Conservation (phyloP, 2,888 invertebrate genomes). For the Neoascia interrupta region DNA sequence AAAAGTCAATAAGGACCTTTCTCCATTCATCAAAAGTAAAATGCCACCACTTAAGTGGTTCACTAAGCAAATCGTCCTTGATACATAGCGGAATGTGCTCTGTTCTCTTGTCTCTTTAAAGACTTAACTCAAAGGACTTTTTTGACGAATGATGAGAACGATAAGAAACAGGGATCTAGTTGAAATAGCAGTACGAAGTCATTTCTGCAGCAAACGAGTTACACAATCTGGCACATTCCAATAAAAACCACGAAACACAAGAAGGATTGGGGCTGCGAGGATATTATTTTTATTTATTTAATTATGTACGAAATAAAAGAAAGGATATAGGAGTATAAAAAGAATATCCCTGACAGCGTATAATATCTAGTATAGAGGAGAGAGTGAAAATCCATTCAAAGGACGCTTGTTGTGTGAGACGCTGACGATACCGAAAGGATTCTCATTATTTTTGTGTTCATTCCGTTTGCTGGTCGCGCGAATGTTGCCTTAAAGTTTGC, state of each 20-base stretch:
- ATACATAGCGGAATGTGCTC: too few species aligned
- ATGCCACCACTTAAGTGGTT: too few species aligned
- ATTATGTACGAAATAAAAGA: slow-evolving; percentile 27
- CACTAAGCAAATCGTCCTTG: too few species aligned
- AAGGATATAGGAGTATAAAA: background rate
- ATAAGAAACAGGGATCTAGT: too few species aligned
- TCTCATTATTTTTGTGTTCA: slow-evolving; percentile 58
- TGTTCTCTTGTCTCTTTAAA: too few species aligned
- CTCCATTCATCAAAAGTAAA: too few species aligned
- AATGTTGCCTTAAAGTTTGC: too few species aligned
- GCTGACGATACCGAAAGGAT: slow-evolving; percentile 22
- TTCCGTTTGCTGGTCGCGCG: slow-evolving; percentile 19
- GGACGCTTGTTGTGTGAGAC: slow-evolving; percentile 13
- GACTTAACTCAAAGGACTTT: too few species aligned
- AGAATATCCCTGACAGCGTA: background rate
- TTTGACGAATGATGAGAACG: too few species aligned
- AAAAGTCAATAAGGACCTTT: too few species aligned
- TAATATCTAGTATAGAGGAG: background rate
- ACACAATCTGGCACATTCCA: slow-evolving; percentile 52
- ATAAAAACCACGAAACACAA: slow-evolving; percentile 28
- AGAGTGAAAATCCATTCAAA: slow-evolving; percentile 24
- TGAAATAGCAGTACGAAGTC: background rate
- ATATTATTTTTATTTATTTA: slow-evolving; percentile 57
- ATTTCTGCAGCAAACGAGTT: too few species aligned
- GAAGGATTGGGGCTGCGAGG: slow-evolving; percentile 11